phyloP scores from a whole-genome alignment of 2,797 vertebrate genomes.

The Anniella stebbinsi region DNA sequence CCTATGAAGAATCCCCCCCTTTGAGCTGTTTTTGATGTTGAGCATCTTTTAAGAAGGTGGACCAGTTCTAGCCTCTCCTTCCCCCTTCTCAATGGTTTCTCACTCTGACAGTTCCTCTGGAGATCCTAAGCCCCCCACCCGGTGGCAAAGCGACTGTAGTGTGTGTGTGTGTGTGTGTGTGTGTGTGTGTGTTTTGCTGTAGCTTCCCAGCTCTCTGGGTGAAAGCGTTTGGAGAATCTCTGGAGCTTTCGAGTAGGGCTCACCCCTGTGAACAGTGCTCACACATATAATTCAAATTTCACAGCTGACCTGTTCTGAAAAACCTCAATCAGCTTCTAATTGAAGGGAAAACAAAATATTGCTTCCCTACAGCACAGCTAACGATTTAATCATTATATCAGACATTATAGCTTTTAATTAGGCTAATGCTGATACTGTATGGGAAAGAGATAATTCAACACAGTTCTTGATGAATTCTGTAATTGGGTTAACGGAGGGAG shows the following conservation, averaged over 20 bases:
- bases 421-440: constrained; percentile 92
- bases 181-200: constrained; percentile 36
- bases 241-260: constrained; percentile 83
- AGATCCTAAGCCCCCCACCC: neutral
- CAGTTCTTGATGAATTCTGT: constrained; percentile 90
- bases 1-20: neutral
- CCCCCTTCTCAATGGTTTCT: neutral
- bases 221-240: constrained; percentile 80
- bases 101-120: neutral
- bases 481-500: constrained; percentile 88
- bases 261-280: constrained; percentile 87
- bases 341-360: constrained; percentile 98
- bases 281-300: constrained; percentile 98
- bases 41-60: neutral
- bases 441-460: constrained; percentile 90
- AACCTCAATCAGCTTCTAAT: constrained; percentile 99
- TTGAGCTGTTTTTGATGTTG: neutral
- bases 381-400: constrained; percentile 98
- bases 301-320: constrained; percentile 98
- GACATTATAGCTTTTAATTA: constrained; percentile 96
- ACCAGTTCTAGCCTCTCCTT: neutral
- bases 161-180: constrained; percentile 8
- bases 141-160: constrained; percentile 21
- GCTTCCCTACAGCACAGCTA: constrained; percentile 95
- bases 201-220: constrained; percentile 72